Base-by-base conservation (phyloP, 2,888 invertebrate genomes). In the Octodonta nipae region DNA sequence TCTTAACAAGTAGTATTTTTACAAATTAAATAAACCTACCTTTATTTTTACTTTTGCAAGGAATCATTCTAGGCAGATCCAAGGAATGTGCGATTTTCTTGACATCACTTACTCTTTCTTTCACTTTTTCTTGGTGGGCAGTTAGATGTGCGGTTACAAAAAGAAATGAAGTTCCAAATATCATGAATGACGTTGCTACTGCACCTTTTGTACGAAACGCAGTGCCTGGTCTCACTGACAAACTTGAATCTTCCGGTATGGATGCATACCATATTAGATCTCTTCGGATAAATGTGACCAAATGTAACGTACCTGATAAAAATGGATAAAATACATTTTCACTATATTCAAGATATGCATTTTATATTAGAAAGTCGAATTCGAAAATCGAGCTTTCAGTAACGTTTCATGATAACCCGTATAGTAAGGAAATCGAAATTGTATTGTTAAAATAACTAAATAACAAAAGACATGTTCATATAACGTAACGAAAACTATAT, bases 261-360 rank as follows among this genome's bases (percentile, higher is more conserved):
- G 93, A 93, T 56, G 89, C 89, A 55, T 85, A 93, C 95, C 95
- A 95, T 41, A 95, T 83, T 8, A 95, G 72, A 61, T 95, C 93
- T 42, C 93, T 70, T 32, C 91, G 68, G 47, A 95, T 70, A 58
- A 88, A 93, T 39, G 95, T 67, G 33, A 81, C 80, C 37, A 93
- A 65, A 59, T 92, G 91, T 24, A 95, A 68, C 30, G 89, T 89
- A 32, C 80, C 80, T 68, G 63, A 13, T 63, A 63, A 30, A 29
- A 36, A 37, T n/a, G n/a, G n/a, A n/a, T n/a, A 36, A 34, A 15
- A 12, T n/a, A n/a, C n/a, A 22, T 13, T 36, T 29, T 26, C 26
- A 37, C 15, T 22, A 30, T 34, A 29, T n/a, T n/a, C n/a, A 15
- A 30, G 7, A 30, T 26, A 31, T 17, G 13, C 11, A 28, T 2